Percentiles rank a stretch among this genome's conserved stretches.
These are phyloP conservation scores for Actenoides hombroni DNA, from an alignment of 2,113 vertebrate genomes.

Conservation along the genomic window DNA sequence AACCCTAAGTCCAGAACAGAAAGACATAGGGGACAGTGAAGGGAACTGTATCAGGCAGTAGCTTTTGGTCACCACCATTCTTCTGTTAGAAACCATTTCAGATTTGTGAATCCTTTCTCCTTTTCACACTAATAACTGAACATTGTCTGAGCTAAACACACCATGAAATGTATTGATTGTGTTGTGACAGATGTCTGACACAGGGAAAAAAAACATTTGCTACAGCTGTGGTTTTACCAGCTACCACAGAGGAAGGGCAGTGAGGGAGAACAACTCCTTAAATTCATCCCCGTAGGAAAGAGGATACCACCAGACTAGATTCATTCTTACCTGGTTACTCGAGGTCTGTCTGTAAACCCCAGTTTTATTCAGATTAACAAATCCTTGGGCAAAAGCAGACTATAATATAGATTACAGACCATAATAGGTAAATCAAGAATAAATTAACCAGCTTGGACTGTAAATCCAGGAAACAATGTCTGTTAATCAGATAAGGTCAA, in stretches of 20 bases:
- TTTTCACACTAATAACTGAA: conserved; percentile 25
- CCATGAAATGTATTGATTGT: conserved; percentile 24
- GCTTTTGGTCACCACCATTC: background rate
- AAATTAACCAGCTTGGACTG: background rate
- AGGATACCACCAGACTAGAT: background rate
- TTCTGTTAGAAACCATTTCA: background rate
- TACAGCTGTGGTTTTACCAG: background rate
- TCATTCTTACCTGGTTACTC: background rate
- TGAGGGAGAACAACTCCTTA: background rate
- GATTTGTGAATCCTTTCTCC: background rate
- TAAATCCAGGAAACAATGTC: background rate
- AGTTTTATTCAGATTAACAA: background rate
- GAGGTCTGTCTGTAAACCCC: background rate
- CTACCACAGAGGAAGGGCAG: background rate
- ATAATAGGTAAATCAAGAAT: background rate
- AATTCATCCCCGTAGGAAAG: background rate
- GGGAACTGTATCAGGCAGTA: background rate
- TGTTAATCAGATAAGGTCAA: background rate
- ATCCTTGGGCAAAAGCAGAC: background rate
- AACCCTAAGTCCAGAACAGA: background rate
- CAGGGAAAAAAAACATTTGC: background rate
- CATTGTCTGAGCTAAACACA: conserved; percentile 29
- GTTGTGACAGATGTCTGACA: background rate
- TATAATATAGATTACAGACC: background rate
- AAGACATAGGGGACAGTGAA: background rate